A percentile compares a stretch with the other conserved stretches of the same genome.
Evolutionary conservation across 2,888 invertebrate genomes (phyloP).

Genomic region (Idaea aversata): DNA sequence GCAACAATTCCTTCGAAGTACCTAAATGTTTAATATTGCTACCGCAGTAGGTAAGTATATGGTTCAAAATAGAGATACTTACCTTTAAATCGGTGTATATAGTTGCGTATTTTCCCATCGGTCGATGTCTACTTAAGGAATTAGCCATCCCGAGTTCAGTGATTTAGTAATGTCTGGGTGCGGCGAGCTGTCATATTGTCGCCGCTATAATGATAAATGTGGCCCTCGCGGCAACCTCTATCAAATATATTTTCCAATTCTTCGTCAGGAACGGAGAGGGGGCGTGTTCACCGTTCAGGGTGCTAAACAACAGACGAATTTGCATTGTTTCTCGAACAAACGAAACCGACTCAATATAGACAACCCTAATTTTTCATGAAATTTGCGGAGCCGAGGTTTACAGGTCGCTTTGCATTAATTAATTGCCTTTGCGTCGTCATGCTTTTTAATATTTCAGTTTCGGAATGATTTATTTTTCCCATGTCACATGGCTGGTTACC

Average conservation of each 20-base stretch:
- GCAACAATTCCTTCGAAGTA: conserved; percentile 43
- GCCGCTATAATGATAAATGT: conserved; percentile 75
- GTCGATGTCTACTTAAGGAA: conserved; percentile 7
- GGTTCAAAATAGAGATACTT: conserved; percentile 2
- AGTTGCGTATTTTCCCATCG: background rate
- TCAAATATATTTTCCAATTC: conserved; percentile 63
- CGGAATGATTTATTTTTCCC: conserved; percentile 48
- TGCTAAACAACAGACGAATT: conserved; percentile 53
- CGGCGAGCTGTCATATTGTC: conserved; percentile 57
- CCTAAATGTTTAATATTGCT: conserved; percentile 33
- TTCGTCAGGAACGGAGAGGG: conserved; percentile 25
- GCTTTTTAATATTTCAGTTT: conserved; percentile 52
- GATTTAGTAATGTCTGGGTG: conserved; percentile 56
- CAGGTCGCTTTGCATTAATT: conserved; percentile 47
- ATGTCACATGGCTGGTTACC: conserved; percentile 32
- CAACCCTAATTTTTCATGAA: conserved; percentile 41
- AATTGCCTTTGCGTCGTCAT: conserved; percentile 56
- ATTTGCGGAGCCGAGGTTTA: conserved; percentile 37
- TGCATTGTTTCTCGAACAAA: conserved; percentile 54
- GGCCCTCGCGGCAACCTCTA: conserved; percentile 50
- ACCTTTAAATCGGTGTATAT: background rate
- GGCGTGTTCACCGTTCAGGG: conserved; percentile 35
- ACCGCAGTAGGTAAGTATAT: conserved; percentile 24
- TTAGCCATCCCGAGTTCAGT: conserved; percentile 45
- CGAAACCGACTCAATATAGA: conserved; percentile 42